phyloP scores from a whole-genome alignment of 92 coral and sea anemone species.

The Metridium senile region DNA sequence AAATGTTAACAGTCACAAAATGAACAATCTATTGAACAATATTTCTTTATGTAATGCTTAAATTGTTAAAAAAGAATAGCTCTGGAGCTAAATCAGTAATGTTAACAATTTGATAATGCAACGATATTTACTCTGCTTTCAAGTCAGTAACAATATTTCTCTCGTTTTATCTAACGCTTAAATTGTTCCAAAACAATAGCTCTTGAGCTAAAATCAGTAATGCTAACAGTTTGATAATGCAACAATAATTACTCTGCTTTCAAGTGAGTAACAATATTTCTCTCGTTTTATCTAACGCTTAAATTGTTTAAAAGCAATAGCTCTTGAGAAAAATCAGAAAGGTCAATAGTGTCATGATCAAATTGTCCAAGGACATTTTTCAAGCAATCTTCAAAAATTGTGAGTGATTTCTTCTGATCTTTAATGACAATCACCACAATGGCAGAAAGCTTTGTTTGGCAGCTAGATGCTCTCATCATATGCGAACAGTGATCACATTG shows the following conservation, averaged over 20 bases:
- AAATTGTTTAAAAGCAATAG: conserved; percentile 47
- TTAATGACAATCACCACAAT: conserved; percentile 45
- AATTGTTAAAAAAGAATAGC: conserved; percentile 44
- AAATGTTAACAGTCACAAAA: no score
- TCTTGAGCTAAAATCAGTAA: no score
- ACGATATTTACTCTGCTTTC: conserved; percentile 18
- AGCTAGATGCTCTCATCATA: conserved; percentile 52
- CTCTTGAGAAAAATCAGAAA: conserved; percentile 20
- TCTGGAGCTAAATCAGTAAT: no score
- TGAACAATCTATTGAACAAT: no score
- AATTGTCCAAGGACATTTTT: conserved; percentile 29
- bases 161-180: conserved; percentile 32
- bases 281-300: conserved; percentile 32
- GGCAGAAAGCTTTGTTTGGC: conserved; percentile 59
- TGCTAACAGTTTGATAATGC: no score
- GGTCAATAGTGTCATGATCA: conserved; percentile 31
- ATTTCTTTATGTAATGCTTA: conserved; percentile 34
- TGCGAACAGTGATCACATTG: conserved; percentile 52
- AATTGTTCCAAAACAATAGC: conserved; percentile 44
- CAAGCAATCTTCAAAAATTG: conserved; percentile 51
- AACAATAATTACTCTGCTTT: conserved; percentile 17
- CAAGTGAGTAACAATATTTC: conserved; percentile 43
- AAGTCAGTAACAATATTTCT: conserved; percentile 42
- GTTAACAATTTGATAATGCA: no score
- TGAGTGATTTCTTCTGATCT: conserved; percentile 53